phyloP scores from a whole-genome alignment of 1,140 invertebrate species.

The Drosophila nigromelanica region DNA sequence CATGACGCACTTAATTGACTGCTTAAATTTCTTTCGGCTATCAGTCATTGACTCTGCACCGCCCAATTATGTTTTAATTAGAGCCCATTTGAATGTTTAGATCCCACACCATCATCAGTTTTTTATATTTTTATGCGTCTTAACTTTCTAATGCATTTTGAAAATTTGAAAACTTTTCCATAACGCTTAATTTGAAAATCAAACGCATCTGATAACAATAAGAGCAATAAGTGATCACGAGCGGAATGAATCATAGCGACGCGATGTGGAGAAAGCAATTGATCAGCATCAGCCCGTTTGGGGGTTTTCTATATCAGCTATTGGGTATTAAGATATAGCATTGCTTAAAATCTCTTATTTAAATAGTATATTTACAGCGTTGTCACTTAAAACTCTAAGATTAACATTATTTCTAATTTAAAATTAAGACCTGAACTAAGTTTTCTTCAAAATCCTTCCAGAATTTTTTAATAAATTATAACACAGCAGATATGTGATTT shows the following conservation, averaged over 20 bases:
- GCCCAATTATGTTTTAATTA: conserved; percentile 70
- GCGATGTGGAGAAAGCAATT: conserved; percentile 2
- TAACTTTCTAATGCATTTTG: conserved; percentile 75
- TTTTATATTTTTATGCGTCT: background rate
- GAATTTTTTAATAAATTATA: too few relatives aligned
- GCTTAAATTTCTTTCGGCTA: conserved; percentile 22
- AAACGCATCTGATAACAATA: conserved; percentile 47
- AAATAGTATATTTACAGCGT: too few relatives aligned
- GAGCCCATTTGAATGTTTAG: conserved; percentile 22
- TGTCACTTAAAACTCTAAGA: too few relatives aligned
- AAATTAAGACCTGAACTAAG: too few relatives aligned
- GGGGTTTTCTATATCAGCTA: background rate
- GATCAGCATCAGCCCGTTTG: conserved; percentile 3
- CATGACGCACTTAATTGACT: conserved; percentile 27
- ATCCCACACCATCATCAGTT: conserved; percentile 25
- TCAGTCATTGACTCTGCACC: conserved; percentile 32
- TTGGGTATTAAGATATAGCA: too few relatives aligned
- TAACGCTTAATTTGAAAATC: conserved; percentile 45
- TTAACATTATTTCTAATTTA: too few relatives aligned
- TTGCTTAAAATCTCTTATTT: too few relatives aligned
- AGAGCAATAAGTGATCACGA: conserved; percentile 33
- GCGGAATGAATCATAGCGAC: conserved; percentile 18
- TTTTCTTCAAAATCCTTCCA: too few relatives aligned
- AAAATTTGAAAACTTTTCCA: conserved; percentile 68
- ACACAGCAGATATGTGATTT: too few relatives aligned